These are phyloP conservation scores for Stegana nigrithorax DNA, from an alignment of 2,888 invertebrate genomes.

Conservation along the genomic window DNA sequence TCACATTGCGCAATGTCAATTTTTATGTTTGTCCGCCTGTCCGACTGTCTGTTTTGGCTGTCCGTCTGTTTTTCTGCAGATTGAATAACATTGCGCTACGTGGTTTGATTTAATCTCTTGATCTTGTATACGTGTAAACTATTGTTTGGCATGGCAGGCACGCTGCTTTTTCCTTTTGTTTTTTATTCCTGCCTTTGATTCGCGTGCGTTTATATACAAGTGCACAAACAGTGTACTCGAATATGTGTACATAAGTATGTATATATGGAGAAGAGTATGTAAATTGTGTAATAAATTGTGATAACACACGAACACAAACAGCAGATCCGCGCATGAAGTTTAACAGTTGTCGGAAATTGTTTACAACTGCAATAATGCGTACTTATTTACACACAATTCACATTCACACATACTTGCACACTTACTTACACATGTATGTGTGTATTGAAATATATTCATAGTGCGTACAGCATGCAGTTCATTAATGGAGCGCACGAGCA, in stretches of 20 bases:
- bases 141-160: conserved; percentile 7
- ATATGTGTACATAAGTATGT: no score
- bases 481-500: not conserved
- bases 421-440: no score
- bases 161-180: not conserved
- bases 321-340: not conserved
- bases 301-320: not conserved
- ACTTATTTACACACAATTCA: no score
- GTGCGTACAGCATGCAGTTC: not conserved
- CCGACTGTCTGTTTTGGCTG: not conserved
- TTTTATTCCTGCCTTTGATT: not conserved
- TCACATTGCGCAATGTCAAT: not conserved
- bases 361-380: conserved; percentile 11
- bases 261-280: no score
- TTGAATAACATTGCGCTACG: not conserved
- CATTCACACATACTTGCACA: no score
- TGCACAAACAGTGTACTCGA: not conserved
- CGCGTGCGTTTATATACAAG: not conserved
- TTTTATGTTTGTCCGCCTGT: not conserved
- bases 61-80: not conserved
- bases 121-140: not conserved
- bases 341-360: conserved; percentile 13
- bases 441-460: no score
- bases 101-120: conserved; percentile 6
- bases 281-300: not conserved